phyloP scores from a whole-genome alignment of 1,140 invertebrate genomes.

The Penaeus indicus region DNA sequence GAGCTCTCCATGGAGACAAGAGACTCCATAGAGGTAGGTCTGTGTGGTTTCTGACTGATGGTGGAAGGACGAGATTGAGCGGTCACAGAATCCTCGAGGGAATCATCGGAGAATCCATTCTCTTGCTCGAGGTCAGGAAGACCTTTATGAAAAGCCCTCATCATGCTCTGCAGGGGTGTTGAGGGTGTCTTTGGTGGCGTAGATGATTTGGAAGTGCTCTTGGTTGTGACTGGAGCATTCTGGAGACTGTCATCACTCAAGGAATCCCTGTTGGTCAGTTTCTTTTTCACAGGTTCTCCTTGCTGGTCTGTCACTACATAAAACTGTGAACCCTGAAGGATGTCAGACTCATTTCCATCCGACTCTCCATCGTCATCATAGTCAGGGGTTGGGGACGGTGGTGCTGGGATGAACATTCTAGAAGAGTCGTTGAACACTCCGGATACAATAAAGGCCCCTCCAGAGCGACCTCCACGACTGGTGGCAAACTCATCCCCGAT shows the following conservation, averaged over 20 bases:
- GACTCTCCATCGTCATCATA: conserved; percentile 66
- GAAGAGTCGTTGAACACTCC: conserved; percentile 65
- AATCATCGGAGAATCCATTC: conserved; percentile 85
- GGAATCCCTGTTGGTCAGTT: conserved; percentile 47
- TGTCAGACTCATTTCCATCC: conserved; percentile 60
- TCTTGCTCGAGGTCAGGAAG: conserved; percentile 76
- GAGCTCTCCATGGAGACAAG: conserved; percentile 59
- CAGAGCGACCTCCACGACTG: conserved; percentile 32
- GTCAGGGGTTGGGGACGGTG: conserved; percentile 67
- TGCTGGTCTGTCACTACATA: conserved; percentile 34
- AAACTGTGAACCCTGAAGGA: conserved; percentile 61
- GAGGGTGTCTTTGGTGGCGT: conserved; percentile 43
- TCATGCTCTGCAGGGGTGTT: conserved; percentile 65
- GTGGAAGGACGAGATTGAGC: conserved; percentile 44
- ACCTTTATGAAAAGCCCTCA: conserved; percentile 67
- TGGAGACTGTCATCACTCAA: conserved; percentile 54
- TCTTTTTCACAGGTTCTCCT: conserved; percentile 26
- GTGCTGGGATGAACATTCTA: conserved; percentile 68
- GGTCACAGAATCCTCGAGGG: conserved; percentile 77
- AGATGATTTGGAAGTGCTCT: conserved; percentile 39
- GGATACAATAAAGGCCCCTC: conserved; percentile 62
- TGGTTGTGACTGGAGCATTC: conserved; percentile 20
- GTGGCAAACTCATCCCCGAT: conserved; percentile 33
- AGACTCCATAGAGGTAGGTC: conserved; percentile 57
- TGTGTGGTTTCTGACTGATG: conserved; percentile 39